Base-by-base conservation (phyloP, 1,140 invertebrate species). In the Zaprionus kolodkinae region DNA sequence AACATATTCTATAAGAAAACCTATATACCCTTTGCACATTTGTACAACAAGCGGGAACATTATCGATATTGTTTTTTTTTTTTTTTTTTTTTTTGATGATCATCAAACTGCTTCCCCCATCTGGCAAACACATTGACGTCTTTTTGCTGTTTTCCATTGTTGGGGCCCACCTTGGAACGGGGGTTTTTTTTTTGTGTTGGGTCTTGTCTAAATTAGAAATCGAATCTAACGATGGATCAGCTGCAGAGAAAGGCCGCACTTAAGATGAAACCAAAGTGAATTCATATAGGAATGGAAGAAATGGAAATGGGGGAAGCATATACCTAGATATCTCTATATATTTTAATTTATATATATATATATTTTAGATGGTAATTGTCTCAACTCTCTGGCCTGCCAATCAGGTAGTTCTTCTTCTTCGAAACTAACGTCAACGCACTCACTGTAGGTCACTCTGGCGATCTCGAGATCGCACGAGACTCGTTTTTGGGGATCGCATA, bases 391-490 rank as follows among this genome's bases (percentile, higher is more conserved):
- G 33, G 6, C 33, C 1, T 10, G 33, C 33, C 33, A 4, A 35
- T 9, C 33, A 35, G 33, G 33, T 35, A 35, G 33, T 35, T 30
- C 6, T 30, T 30, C 6, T 30, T 30, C 27, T 30, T 30, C 4
- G 3, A 30, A 30, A 30, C 27, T 21, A 30, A 11, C 81, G 81
- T 84, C 81, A 85, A 87, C 65, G 84, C 63, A 88, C 80, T 85
- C 80, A 71, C 72, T 89, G 84, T 87, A 88, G 85, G 84, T 85
- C 79, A 76, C 50, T 40, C 72, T 36, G 36, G 45, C 6, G 38
- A 40, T 40, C 38, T 45, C n/a, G n/a, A 45, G 40, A 45, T 45
- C n/a, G 40, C 40, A 45, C 45, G 17, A 50, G 45, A 50, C 45
- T 50, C 45, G 45, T 50, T 50, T 25, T 21, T n/a, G n/a, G 21